phyloP scores from a whole-genome alignment of 2,888 invertebrate species.

The Drosophila neotestacea region DNA sequence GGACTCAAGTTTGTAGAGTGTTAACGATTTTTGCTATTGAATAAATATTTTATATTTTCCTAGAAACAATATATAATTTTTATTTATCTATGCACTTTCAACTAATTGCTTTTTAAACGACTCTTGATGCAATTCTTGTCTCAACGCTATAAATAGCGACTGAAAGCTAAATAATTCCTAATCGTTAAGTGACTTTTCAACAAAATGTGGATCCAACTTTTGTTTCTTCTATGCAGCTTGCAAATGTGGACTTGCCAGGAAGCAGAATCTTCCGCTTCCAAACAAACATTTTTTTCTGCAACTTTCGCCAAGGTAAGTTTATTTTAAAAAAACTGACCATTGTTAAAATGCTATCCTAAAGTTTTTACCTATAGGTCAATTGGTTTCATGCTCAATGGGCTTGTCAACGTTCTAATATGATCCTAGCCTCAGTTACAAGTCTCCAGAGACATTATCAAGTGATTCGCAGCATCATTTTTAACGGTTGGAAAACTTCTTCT shows the following conservation, averaged over 20 bases:
- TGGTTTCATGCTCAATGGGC: slow-evolving; percentile 58
- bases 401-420: slow-evolving; percentile 47
- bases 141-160: slow-evolving; percentile 39
- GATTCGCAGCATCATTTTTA: slow-evolving; percentile 24
- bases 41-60: slow-evolving; percentile 76
- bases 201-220: slow-evolving; percentile 45
- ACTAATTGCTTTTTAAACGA: slow-evolving; percentile 60
- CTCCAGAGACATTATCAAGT: slow-evolving; percentile 37
- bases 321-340: too few relatives aligned
- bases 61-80: slow-evolving; percentile 48
- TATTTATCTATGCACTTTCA: background rate
- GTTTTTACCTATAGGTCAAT: slow-evolving; percentile 32
- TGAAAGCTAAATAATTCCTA: background rate
- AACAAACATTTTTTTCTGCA: slow-evolving; percentile 35
- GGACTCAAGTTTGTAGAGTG: slow-evolving; percentile 62
- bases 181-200: slow-evolving; percentile 12
- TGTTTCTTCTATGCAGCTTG: slow-evolving; percentile 40
- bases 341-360: too few relatives aligned
- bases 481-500: slow-evolving; percentile 24
- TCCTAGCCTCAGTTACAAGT: slow-evolving; percentile 53
- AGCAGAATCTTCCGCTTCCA: background rate
- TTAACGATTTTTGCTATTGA: slow-evolving; percentile 66
- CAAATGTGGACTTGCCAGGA: slow-evolving; percentile 12
- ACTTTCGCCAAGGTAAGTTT: slow-evolving; percentile 46
- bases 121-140: slow-evolving; percentile 33